phyloP scores from a whole-genome alignment of 2,113 vertebrate species.

The Neogobius melanostomus region DNA sequence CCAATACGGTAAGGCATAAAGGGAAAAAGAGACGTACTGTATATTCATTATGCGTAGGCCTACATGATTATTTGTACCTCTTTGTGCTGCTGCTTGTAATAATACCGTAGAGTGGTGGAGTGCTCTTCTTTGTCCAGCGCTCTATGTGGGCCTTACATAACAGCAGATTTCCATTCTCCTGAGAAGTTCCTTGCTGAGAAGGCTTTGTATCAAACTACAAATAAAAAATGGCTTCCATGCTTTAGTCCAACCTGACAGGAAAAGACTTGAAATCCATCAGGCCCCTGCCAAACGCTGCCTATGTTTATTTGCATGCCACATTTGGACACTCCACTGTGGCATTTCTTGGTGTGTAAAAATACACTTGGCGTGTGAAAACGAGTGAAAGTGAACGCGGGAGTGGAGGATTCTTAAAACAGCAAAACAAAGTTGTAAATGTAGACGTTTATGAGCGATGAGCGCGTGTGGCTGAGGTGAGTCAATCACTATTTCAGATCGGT shows the following conservation, averaged over 20 bases:
- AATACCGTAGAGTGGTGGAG: background rate
- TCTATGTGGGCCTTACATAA: background rate
- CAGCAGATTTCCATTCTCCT: background rate
- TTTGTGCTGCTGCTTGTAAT: background rate
- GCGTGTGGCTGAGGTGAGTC: background rate
- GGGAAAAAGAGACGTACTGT: too few relatives aligned
- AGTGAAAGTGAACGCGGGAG: background rate
- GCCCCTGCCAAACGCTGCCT: constrained; percentile 23
- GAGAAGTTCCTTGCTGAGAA: background rate
- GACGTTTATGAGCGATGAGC: background rate
- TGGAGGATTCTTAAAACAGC: background rate
- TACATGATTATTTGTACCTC: too few relatives aligned
- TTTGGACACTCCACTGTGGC: constrained; percentile 25
- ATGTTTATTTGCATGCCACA: constrained; percentile 22
- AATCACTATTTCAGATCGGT: background rate
- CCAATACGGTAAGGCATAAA: too few relatives aligned
- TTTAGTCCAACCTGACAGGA: constrained; percentile 24
- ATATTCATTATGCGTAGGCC: too few relatives aligned
- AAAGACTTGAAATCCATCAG: constrained; percentile 15
- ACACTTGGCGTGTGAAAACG: constrained; percentile 10
- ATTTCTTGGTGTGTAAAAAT: background rate
- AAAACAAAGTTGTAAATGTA: background rate
- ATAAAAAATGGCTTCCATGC: background rate
- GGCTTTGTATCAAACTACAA: background rate
- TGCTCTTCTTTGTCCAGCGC: background rate